Evolutionary conservation across 2,113 vertebrate species (phyloP).

Genomic region (Oxyura jamaicensis): DNA sequence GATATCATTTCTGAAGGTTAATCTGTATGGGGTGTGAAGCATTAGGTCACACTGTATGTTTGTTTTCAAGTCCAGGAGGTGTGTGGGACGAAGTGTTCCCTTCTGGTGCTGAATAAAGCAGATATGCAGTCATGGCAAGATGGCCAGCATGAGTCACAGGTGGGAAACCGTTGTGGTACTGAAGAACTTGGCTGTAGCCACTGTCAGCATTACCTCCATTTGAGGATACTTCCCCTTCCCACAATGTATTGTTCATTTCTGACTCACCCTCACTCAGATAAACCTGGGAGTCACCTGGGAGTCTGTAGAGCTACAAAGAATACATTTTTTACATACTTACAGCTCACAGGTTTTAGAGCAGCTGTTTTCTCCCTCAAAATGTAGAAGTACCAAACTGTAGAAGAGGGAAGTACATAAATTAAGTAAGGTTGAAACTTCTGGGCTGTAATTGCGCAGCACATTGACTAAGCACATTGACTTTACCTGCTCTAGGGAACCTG

Average conservation of each 20-base stretch:
- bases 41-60: neutral
- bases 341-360: neutral
- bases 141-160: slow-evolving; percentile 1
- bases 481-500: too few species aligned
- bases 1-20: neutral
- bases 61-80: slow-evolving; percentile 22
- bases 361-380: neutral
- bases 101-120: neutral
- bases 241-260: neutral
- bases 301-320: neutral
- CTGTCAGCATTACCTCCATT: neutral
- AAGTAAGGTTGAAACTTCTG: neutral
- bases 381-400: neutral
- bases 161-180: neutral
- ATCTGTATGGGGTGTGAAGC: neutral
- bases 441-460: neutral
- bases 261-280: neutral
- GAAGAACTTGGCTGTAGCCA: neutral
- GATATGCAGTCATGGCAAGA: neutral
- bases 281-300: neutral
- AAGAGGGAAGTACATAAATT: neutral
- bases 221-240: slow-evolving; percentile 1
- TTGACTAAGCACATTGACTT: neutral
- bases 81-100: neutral
- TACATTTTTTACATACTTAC: neutral